phyloP scores from a whole-genome alignment of 2,888 invertebrate species.

The Agriopis aurantiaria region DNA sequence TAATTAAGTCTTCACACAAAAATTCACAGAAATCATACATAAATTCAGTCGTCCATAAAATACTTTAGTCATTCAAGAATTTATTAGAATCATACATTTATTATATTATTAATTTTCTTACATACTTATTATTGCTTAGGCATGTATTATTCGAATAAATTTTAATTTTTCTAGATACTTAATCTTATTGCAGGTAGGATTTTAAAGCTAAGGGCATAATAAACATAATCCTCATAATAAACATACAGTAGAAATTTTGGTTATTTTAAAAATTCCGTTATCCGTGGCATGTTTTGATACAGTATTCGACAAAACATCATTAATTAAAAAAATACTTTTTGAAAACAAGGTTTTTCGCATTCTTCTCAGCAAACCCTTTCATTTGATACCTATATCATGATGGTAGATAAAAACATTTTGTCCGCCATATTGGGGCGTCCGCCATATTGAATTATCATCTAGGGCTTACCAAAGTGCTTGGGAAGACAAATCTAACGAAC shows the following conservation, averaged over 20 bases:
- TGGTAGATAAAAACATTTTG: too few relatives aligned
- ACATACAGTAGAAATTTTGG: not conserved
- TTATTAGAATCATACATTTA: slow-evolving; percentile 1
- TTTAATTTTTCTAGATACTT: not conserved
- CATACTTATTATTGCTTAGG: slow-evolving; percentile 6
- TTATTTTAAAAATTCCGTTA: not conserved
- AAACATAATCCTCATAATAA: too few relatives aligned
- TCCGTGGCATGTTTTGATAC: not conserved
- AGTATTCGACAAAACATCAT: too few relatives aligned
- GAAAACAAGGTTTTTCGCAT: too few relatives aligned
- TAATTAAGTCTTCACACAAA: slow-evolving; percentile 4
- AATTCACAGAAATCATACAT: not conserved
- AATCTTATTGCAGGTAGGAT: too few relatives aligned
- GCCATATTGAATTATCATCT: too few relatives aligned
- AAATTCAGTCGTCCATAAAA: slow-evolving; percentile 2
- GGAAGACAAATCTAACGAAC: too few relatives aligned
- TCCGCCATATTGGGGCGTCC: too few relatives aligned
- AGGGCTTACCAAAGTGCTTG: too few relatives aligned
- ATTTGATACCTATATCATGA: too few relatives aligned
- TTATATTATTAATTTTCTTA: slow-evolving; percentile 14
- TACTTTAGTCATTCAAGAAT: slow-evolving; percentile 3
- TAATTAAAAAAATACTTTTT: too few relatives aligned
- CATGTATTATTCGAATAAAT: not conserved
- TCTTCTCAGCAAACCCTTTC: too few relatives aligned
- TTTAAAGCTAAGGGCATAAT: not conserved